Base-by-base conservation (phyloP, 2,113 vertebrate species). In the Antigone vipio region DNA sequence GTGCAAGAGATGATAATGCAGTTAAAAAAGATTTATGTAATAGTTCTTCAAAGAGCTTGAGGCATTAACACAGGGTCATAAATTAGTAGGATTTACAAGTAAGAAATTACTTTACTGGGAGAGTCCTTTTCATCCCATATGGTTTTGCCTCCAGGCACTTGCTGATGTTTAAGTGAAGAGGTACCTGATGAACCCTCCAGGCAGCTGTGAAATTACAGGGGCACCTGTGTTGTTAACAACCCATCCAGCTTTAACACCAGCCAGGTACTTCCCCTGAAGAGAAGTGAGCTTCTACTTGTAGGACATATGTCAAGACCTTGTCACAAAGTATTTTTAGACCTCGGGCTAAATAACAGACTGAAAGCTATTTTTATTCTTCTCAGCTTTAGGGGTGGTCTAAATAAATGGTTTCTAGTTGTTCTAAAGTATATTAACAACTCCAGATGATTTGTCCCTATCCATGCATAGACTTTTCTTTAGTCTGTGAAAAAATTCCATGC, bases 21-120 rank as follows among this genome's bases (percentile, higher is more conserved):
- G 95, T 98, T 98, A 95, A 97, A 97, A 97, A 97, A 97, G 95
- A 98, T 97, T 98, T 98, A 97, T 98, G 86, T 92, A 97, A 95
- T 89, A 96, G 95, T 90, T 97, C 95, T 97, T 98, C 91, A 96
- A 91, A 97, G 83, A 97, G 77, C 77, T 90, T 16, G 20, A 95
- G 81, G 92, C 75, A 94, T 97, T 97, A 97, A 81, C 91, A 96
- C 52, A 68, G 74, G 19, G 74, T 96, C 91, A 97, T 97, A 97
- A 97, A 98, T 97, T 96, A 97, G 52, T 55, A 89, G 80, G 77
- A 97, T 92, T 96, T 98, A 97, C 55, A 96, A 94, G 83, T 71
- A 85, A 89, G 83, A 72, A 97, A 95, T 90, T 95, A 87, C 86
- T 96, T 93, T 97, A 77, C 76, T 77, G 76, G 42, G 63, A 91